Base-by-base conservation (phyloP, 2,797 vertebrate species). In the Anniella stebbinsi region DNA sequence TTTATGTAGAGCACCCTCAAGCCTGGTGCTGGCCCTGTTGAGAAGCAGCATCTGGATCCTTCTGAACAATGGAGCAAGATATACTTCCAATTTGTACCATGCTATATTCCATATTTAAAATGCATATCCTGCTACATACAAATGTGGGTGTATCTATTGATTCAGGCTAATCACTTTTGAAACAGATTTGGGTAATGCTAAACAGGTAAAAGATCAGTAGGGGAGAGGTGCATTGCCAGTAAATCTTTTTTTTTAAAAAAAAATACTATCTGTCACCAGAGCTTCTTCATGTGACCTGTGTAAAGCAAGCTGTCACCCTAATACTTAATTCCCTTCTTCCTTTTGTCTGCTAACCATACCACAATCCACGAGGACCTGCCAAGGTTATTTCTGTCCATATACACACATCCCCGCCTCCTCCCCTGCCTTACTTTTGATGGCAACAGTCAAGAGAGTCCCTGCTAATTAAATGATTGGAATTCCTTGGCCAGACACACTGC, bases 391-490 rank as follows among this genome's bases (percentile, higher is more conserved):
- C 36, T 81, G 25, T 82, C n/a, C n/a, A n/a, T n/a, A n/a, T n/a
- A n/a, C n/a, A n/a, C n/a, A n/a, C n/a, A n/a, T n/a, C 28, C 87
- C 38, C 15, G n/a, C 21, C 80, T 54, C 82, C 75, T 0, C 38
- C n/a, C 77, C 69, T 89, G 84, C 80, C 82, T 81, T 30, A n/a
- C 28, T 86, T 45, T 63, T n/a, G 75, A 57, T 21, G 23, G 51
- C 11, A 1, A 89, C 80, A 80, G 78, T 78, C 57, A 88, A 36
- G 90, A 94, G 92, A 94, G 10, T 91, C 94, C 90, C 63, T 93
- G 10, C 87, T 93, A 72, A 94, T 94, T 92, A 93, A 84, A 69
- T 76, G 48, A 81, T 66, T 83, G 60, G 84, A 92, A 91, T 93
- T 92, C 90, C 11, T 92, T 93, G 90, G 84, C 86, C 88, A 94